Evolutionary conservation across 2,888 invertebrate genomes (phyloP).

Genomic region (Nebria brevicollis): DNA sequence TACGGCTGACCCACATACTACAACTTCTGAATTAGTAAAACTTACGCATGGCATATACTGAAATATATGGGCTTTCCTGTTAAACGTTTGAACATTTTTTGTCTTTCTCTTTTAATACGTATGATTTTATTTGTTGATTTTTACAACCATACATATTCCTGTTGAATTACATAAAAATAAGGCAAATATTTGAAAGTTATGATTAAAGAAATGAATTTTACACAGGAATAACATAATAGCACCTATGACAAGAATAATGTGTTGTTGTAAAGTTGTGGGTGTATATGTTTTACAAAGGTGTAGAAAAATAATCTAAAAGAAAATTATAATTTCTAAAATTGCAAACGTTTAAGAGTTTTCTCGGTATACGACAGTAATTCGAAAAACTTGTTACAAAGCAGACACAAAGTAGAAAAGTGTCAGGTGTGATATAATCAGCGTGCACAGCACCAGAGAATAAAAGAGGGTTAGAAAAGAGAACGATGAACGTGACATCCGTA

Average conservation of each 20-base stretch:
- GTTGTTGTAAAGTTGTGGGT: too few species aligned
- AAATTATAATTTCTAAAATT: not conserved
- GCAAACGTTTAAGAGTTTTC: constrained; percentile 13
- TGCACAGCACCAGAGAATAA: constrained; percentile 17
- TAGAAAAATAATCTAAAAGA: not conserved
- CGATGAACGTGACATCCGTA: constrained; percentile 34
- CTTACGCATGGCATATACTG: not conserved
- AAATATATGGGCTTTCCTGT: not conserved
- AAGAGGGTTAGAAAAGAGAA: constrained; percentile 16
- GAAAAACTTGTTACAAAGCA: constrained; percentile 35
- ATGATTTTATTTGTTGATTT: not conserved
- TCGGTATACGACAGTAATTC: constrained; percentile 38
- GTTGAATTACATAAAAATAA: too few species aligned
- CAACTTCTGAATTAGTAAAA: constrained; percentile 30
- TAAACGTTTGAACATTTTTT: not conserved
- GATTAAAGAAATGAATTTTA: too few species aligned
- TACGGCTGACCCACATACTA: constrained; percentile 35
- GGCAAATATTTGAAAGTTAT: too few species aligned
- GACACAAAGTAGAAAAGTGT: constrained; percentile 10
- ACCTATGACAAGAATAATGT: too few species aligned
- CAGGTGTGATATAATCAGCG: constrained; percentile 21
- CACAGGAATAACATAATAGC: too few species aligned
- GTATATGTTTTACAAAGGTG: not conserved
- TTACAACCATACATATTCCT: too few species aligned
- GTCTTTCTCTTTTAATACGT: not conserved